A percentile compares a stretch with the other conserved stretches of the same genome.
Evolutionary conservation across 2,113 vertebrate genomes (phyloP).

Genomic region (Muntiacus muntjak): DNA sequence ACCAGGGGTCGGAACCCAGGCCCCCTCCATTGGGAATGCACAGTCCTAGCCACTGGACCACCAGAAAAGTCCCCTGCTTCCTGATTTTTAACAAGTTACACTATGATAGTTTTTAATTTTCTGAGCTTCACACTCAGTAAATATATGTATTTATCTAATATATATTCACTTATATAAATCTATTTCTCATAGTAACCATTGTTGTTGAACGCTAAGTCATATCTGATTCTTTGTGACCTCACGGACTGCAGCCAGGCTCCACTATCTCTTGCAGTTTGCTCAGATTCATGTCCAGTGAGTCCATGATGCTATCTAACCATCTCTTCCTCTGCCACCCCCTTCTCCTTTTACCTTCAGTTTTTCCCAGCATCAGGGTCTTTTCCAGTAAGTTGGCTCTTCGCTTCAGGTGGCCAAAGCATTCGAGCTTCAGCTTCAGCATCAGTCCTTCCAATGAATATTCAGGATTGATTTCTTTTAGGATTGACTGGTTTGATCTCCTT

Average conservation of each 20-base stretch:
- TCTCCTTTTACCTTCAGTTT: neutral
- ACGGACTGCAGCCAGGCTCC: neutral
- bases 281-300: neutral
- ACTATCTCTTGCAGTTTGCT: neutral
- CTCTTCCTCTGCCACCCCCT: neutral
- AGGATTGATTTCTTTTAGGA: neutral
- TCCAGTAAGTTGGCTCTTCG: neutral
- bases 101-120: constrained; percentile 9
- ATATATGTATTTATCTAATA: neutral
- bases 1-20: neutral
- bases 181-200: neutral
- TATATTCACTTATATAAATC: neutral
- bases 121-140: neutral
- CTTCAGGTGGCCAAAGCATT: neutral
- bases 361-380: neutral
- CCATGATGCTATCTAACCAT: neutral
- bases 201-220: neutral
- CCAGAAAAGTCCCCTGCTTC: neutral
- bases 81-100: neutral
- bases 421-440: neutral
- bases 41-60: neutral
- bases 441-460: neutral
- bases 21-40: neutral
- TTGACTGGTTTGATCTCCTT: neutral
- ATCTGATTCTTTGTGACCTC: neutral